Evolutionary conservation across 2,797 vertebrate species (phyloP), one percentile per base, ranked within the genome.

Genomic region (Emydoidea blandingii): DNA sequence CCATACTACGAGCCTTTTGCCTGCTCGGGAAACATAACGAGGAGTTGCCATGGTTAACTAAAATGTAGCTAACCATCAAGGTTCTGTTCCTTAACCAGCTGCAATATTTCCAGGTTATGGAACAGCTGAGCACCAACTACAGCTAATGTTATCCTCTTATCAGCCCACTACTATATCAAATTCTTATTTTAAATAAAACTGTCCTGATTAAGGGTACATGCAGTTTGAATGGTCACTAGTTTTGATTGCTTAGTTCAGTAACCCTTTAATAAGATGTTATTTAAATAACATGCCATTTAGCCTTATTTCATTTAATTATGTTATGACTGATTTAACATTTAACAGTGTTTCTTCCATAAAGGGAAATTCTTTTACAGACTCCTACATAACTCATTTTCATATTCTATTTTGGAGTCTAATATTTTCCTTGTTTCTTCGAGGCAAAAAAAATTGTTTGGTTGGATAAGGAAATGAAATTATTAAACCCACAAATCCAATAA

Each of bases 61-160:
- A 93, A 78, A 68, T 11, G n/a, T 0, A 74, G 4, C n/a, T 88
- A 52, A 41, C 31, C 21, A 29, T 25, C 25, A 68, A 52, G 37
- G 90, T 19, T 94, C 52, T 96, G 34, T 88, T 57, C 76, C 59
- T 10, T 19, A 83, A 79, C 15, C 97, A 94, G 92, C 85, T 97
- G 96, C 79, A 83, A 1, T 7, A 80, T 86, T 95, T 93, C 92
- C 92, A 87, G 34, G 50, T 50, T 19, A 9, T 37, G 34, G 6
- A 59, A 83, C 89, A 81, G 82, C 78, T 86, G 59, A 62, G 59
- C 31, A 62, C 59, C 29, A 15, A 62, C 59, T 62, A 34, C 29
- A 62, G 59, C 5, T 16, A 62, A 34, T 16, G 6, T 34, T 62
- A 62, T 41, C 37, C 37, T 50, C 65, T 5, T 44, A 53, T 52